phyloP scores from a whole-genome alignment of 2,888 invertebrate genomes.

The Drosophila phalerata region DNA sequence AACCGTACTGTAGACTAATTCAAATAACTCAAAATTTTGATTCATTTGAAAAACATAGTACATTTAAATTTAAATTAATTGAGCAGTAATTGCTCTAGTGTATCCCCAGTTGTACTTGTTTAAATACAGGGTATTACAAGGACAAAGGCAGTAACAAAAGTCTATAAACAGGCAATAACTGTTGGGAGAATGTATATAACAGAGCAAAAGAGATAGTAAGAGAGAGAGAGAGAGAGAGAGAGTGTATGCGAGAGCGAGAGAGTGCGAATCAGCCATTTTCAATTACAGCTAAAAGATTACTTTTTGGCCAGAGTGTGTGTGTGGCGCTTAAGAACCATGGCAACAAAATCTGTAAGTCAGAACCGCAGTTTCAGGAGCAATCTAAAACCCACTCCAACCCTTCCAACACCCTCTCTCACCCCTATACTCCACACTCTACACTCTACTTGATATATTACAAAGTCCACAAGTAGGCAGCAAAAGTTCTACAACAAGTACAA shows the following conservation, averaged over 20 bases:
- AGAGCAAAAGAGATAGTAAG: constrained; percentile 8
- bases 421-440: not conserved
- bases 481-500: constrained; percentile 44
- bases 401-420: not conserved
- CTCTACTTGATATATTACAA: not conserved
- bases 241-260: not conserved
- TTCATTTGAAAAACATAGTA: not conserved
- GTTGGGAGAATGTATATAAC: constrained; percentile 23
- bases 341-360: constrained; percentile 39
- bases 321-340: constrained; percentile 26
- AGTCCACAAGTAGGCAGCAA: constrained; percentile 37
- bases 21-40: too few relatives aligned
- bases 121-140: constrained; percentile 40
- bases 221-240: not conserved
- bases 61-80: not conserved
- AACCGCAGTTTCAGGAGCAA: constrained; percentile 30
- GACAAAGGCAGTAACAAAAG: constrained; percentile 47
- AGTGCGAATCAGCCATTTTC: constrained; percentile 45
- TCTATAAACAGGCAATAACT: constrained; percentile 34
- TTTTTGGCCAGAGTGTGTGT: constrained; percentile 23
- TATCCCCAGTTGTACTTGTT: not conserved
- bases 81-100: not conserved
- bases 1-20: too few relatives aligned
- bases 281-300: constrained; percentile 62
- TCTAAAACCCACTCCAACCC: not conserved